Evolutionary conservation across 2,888 invertebrate species (phyloP).

Genomic region (Cerastis leucographa): DNA sequence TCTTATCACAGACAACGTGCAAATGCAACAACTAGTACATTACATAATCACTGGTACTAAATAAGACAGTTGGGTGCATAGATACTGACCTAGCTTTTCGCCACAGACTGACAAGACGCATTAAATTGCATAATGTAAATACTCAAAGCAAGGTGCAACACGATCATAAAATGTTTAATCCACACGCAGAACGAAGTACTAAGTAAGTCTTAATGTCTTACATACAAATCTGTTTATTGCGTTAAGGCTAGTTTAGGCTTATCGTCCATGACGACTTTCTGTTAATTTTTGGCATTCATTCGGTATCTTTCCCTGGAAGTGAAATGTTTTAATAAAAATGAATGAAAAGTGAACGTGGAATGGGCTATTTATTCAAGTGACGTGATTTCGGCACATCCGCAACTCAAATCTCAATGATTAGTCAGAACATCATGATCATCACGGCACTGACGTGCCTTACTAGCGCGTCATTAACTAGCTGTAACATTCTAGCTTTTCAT

Average conservation of each 20-base stretch:
- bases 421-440: neutral
- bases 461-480: neutral
- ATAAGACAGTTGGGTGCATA: conserved; percentile 25
- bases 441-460: neutral
- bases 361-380: neutral
- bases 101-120: conserved; percentile 30
- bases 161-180: conserved; percentile 36
- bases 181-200: conserved; percentile 27
- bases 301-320: neutral
- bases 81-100: conserved; percentile 25
- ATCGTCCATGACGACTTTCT: neutral
- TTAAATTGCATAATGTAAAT: conserved; percentile 41
- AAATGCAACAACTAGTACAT: conserved; percentile 7
- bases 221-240: conserved; percentile 47
- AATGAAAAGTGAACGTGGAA: neutral
- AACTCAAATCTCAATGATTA: neutral
- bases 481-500: neutral
- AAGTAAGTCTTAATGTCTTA: conserved; percentile 38
- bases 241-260: conserved; percentile 2
- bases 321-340: neutral
- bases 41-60: conserved; percentile 23
- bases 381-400: neutral
- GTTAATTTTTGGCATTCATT: neutral
- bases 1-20: neutral
- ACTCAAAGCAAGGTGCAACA: conserved; percentile 35